Percentiles rank a stretch among this genome's conserved stretches.
phyloP scores from a whole-genome alignment of 2,797 vertebrate genomes.

The Tapera naevia region DNA sequence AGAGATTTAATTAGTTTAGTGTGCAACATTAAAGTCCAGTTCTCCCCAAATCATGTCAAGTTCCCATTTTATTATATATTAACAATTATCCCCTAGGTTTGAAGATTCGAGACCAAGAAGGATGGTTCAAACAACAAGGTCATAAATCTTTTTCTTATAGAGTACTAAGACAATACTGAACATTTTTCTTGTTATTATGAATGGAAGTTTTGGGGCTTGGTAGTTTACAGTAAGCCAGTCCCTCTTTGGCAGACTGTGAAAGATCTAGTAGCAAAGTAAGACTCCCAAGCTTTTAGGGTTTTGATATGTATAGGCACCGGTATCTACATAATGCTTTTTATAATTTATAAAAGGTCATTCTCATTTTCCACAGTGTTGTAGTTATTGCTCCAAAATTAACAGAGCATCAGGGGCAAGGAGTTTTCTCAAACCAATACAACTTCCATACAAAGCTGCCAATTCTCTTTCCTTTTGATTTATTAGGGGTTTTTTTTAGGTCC shows the following conservation, averaged over 20 bases:
- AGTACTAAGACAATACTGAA: neutral
- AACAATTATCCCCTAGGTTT: neutral
- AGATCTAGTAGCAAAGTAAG: neutral
- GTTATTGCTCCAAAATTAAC: slow-evolving; percentile 32
- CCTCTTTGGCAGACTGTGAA: neutral
- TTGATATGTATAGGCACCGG: neutral
- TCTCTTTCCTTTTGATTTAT: neutral
- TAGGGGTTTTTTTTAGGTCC: neutral
- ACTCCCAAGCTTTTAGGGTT: rapidly evolving
- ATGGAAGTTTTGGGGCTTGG: neutral
- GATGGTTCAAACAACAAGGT: neutral
- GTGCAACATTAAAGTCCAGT: neutral
- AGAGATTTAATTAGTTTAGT: neutral
- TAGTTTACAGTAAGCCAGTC: neutral
- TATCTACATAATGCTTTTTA: neutral
- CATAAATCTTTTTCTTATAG: neutral
- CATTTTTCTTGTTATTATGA: neutral
- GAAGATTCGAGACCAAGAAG: neutral
- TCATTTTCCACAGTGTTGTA: slow-evolving; percentile 29
- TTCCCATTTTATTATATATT: neutral
- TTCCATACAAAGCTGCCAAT: neutral
- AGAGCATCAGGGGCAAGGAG: slow-evolving; percentile 23
- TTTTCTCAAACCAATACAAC: neutral
- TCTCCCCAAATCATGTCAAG: neutral
- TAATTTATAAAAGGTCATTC: neutral